Evolutionary conservation across 2,797 vertebrate genomes (phyloP), one percentile per base, ranked within the genome.

Genomic region (Ctenopoma multispine): DNA sequence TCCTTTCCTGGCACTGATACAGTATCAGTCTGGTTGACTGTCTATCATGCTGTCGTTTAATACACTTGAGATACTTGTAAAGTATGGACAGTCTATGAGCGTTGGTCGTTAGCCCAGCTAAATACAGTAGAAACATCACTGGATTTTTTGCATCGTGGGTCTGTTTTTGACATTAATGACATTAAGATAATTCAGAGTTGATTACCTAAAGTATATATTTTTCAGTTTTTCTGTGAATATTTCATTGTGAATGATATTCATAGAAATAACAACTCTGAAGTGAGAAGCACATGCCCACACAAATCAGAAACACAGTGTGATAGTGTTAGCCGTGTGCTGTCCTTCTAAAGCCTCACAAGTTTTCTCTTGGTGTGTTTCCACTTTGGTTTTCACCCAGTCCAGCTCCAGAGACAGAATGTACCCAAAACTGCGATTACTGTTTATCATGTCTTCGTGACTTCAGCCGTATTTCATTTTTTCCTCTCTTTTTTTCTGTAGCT

Each of bases 181-280:
- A 3, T 29, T 2, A 15, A 60, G 49, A 53, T 18, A 1, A 27
- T 15, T 20, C 23, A 23, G 21, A 56, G 4, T 12, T 0, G 0
- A 9, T 53, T 7, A 56, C 21, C 9, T 17, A 4, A 58, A 51
- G 20, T 47, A n/a, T 75, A 36, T 9, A 49, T 59, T 24, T 43
- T 49, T 64, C 36, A 14, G 40, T 27, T 18, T 23, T 38, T 11
- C 10, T 21, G 6, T 49, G 36, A 51, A 53, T 62, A 24, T 51
- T 64, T 72, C 14, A 27, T 54, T 54, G 20, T 56, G 50, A 79
- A 68, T 17, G 77, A 72, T 77, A 80, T 72, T 82, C 62, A 74
- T 0, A 20, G 5, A 9, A 21, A 17, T 68, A 66, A 47, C 71
- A 65, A 57, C 66, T 84, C 46, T 50, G 54, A 18, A 56, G 75